Evolutionary conservation across 2,797 vertebrate genomes (phyloP).

Genomic region (Pipistrellus kuhlii): DNA sequence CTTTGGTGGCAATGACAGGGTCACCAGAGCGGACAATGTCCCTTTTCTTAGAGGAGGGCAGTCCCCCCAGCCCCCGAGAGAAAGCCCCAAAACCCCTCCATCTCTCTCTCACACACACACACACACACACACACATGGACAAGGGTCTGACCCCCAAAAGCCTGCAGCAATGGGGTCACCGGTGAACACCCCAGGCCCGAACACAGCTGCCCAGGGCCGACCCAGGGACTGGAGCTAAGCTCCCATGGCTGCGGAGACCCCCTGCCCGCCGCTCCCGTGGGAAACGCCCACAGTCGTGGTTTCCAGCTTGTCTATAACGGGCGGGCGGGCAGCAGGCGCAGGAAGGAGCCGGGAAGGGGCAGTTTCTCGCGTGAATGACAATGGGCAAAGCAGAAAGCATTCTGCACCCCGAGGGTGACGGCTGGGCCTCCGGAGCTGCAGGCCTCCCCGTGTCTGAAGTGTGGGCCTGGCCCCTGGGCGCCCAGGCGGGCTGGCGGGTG

Average conservation of each 20-base stretch:
- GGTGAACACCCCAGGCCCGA: not conserved
- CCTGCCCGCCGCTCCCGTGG: rapidly evolving
- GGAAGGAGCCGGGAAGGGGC: not conserved
- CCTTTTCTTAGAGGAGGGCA: not conserved
- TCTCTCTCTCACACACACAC: too few relatives aligned
- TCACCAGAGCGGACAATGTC: not conserved
- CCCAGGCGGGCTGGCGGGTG: rapidly evolving
- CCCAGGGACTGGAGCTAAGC: too few relatives aligned
- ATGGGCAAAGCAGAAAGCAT: too few relatives aligned
- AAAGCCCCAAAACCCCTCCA: too few relatives aligned
- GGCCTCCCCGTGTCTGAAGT: too few relatives aligned
- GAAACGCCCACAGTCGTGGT: not conserved
- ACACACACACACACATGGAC: too few relatives aligned
- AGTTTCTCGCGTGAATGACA: not conserved
- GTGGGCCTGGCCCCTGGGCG: too few relatives aligned
- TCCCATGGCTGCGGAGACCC: rapidly evolving
- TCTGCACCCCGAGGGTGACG: not conserved
- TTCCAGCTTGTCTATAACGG: not conserved
- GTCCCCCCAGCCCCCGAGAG: too few relatives aligned
- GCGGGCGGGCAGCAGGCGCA: rapidly evolving
- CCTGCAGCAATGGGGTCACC: not conserved
- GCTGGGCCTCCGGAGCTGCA: too few relatives aligned
- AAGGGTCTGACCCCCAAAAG: not conserved
- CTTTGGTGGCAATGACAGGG: not conserved
- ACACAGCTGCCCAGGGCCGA: not conserved